Percentiles rank a stretch among this genome's conserved stretches.
These are phyloP conservation scores for Chromis chromis DNA, from an alignment of 2,797 vertebrate species.

Conservation along the genomic window DNA sequence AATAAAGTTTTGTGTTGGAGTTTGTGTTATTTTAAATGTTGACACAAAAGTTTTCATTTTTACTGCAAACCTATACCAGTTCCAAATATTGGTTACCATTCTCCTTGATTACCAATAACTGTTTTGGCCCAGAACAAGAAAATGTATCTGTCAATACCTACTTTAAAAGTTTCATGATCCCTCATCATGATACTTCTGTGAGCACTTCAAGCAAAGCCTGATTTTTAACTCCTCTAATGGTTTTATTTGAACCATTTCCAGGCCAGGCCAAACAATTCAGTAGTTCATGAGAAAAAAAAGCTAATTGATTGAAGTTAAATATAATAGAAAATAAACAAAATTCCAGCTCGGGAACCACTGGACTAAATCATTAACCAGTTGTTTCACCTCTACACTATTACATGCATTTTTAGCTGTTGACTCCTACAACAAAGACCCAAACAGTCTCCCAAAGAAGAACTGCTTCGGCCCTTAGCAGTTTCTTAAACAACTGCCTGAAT, in stretches of 20 bases:
- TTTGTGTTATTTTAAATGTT: too few species aligned
- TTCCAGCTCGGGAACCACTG: not conserved
- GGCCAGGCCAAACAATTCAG: not conserved
- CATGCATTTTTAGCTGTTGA: not conserved
- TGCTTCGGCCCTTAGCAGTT: not conserved
- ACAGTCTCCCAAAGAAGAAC: not conserved
- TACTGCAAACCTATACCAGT: too few species aligned
- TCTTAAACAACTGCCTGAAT: conserved; percentile 8
- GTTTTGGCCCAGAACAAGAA: too few species aligned
- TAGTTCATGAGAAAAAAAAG: not conserved
- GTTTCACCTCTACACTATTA: not conserved
- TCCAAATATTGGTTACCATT: too few species aligned
- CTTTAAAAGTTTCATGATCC: too few species aligned
- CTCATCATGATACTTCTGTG: too few species aligned
- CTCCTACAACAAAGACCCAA: not conserved
- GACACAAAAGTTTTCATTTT: too few species aligned
- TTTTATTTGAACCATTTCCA: not conserved
- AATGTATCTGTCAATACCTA: too few species aligned
- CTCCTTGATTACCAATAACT: too few species aligned
- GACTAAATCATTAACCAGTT: not conserved
- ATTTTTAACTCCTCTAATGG: too few species aligned
- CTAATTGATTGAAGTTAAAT: not conserved
- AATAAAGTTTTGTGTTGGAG: too few species aligned
- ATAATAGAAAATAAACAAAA: not conserved
- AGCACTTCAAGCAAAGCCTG: too few species aligned